Base-by-base conservation (phyloP, 2,797 vertebrate species). In the Poecilia picta region DNA sequence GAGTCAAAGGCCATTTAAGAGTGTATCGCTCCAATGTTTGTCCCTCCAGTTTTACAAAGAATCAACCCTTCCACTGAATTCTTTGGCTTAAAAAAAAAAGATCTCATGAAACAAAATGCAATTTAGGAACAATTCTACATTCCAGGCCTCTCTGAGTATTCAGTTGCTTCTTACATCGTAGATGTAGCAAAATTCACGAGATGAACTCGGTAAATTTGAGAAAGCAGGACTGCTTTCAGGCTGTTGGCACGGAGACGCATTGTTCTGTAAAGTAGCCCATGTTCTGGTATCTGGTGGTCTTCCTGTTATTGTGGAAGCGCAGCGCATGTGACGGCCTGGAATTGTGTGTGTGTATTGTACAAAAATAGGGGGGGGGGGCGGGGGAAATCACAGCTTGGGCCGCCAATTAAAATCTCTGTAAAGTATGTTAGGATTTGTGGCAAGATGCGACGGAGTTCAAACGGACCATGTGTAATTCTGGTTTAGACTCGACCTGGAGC, bases 401-500 rank as follows among this genome's bases (percentile, higher is more conserved):
- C 16, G 57, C 57, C 62, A 62, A 41, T 70, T 31, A 64, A 68
- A 7, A 68, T 68, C 20, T 68, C 66, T 4, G 64, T 41, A 68
- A 41, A 68, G 39, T 18, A 68, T 20, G 11, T 68, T 68, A 25
- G 11, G 36, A 23, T 68, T 70, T 45, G 43, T 28, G 23, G 13
- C 11, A 43, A 70, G 25, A 70, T 25, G 36, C 13, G 41, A n/a
- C 13, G 13, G 36, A 68, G 5, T 45, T n/a, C 13, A 28, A 28
- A n/a, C 1, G 2, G n/a, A 25, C 64, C 3, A 1, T 39, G 62
- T 13, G 11, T 16, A n/a, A 28, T 16, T 6, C 2, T 28, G 68
- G 43, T 8, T 71, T 76, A 99, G 98, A 62, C 93, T 99, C 75
- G 98, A 99, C 87, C 92, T 99, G 90, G 98, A 99, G 78, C 96